Percentiles rank a stretch among this genome's conserved stretches.
phyloP scores from a whole-genome alignment of 2,797 vertebrate genomes.

The Rhabdophis nuchalis region DNA sequence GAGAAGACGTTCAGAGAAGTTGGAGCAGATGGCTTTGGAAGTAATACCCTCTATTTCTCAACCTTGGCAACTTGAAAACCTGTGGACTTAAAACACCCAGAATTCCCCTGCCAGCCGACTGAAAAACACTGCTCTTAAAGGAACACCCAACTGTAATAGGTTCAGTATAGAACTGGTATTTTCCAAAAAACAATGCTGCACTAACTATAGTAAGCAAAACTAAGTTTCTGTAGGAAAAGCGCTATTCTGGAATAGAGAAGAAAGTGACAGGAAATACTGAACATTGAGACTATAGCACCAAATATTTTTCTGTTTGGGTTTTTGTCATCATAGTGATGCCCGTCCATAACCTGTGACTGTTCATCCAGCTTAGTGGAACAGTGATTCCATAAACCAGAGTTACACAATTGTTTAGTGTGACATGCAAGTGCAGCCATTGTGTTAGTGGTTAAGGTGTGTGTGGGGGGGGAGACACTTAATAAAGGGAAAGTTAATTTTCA shows the following conservation, averaged over 20 bases:
- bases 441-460: background rate
- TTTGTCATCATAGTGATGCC: background rate
- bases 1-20: background rate
- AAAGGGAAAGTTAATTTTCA: background rate
- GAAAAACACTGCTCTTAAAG: background rate
- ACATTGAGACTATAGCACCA: background rate
- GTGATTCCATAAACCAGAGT: background rate
- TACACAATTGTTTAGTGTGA: background rate
- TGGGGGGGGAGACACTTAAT: background rate
- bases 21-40: background rate
- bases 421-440: background rate
- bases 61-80: background rate
- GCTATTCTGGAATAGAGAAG: background rate
- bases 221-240: background rate
- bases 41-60: background rate
- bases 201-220: background rate
- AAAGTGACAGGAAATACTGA: background rate
- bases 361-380: background rate
- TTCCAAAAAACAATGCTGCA: background rate
- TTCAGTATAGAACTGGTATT: background rate
- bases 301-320: background rate
- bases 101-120: background rate
- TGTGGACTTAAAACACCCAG: background rate
- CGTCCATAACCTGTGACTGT: background rate
- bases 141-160: background rate